Evolutionary conservation across 2,888 invertebrate species (phyloP), one percentile per base, ranked within the genome.

Genomic region (Clunio marinus): DNA sequence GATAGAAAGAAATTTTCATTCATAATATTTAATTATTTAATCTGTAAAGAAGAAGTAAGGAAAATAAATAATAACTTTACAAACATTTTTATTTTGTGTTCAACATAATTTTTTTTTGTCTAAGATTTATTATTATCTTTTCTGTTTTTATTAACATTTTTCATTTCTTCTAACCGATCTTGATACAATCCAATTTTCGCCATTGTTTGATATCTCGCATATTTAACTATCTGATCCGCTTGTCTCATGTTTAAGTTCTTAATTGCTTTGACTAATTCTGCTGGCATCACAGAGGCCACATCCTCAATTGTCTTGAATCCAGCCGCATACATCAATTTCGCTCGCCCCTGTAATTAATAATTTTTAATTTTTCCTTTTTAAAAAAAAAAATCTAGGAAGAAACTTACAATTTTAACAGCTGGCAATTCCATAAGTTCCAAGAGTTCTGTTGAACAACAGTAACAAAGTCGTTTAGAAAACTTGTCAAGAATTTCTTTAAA

Each of bases 371-470:
- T n/a, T n/a, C n/a, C n/a, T n/a, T n/a, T n/a, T 45, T 59, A 41
- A 27, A 24, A 20, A 66, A 32, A 46, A 17, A 32, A 20, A 59
- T n/a, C 8, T 35, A 51, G 5, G n/a, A 67, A 27, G 25, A 37
- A 46, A 73, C 73, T 75, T 77, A 88, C 88, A 80, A 89, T 86
- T 81, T 89, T 92, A 2, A 97, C 93, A 20, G 87, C 85, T 1
- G 96, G 96, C 72, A 97, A 82, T 71, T 93, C 91, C 87, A 97
- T 86, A 20, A 98, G 81, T 10, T 88, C 87, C 32, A 87, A 80
- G 68, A 97, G 80, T 72, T 95, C 94, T 0, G 84, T 81, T 8
- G 88, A 85, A 69, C 91, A 91, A 77, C 94, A 94, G 75, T 90
- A 87, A 70, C 88, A 86, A 73, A 97, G 82, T 70, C 88, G 83